Conservation (phyloP, 2,797 vertebrate species). For the Allobates femoralis region DNA sequence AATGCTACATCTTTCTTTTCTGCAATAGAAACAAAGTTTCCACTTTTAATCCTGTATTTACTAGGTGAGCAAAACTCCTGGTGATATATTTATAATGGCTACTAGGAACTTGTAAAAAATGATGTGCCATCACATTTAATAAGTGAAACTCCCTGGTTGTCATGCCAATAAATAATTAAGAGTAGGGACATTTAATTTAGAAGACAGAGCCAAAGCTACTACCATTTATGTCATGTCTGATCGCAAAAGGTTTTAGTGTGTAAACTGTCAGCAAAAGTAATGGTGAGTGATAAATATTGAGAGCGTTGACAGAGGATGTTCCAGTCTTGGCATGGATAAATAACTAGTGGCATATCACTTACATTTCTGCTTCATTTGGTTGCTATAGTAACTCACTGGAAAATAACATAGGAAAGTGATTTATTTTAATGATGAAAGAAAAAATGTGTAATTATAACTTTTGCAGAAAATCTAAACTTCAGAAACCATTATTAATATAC, state of each 20-base stretch:
- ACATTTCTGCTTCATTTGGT: conserved; percentile 21
- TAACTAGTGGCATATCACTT: conserved; percentile 43
- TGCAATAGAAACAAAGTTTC: conserved; percentile 35
- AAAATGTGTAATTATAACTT: not conserved
- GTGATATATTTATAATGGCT: conserved; percentile 18
- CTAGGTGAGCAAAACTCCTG: conserved; percentile 34
- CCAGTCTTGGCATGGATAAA: conserved; percentile 36
- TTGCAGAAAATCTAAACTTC: not conserved
- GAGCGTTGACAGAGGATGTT: conserved; percentile 50
- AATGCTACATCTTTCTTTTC: not conserved
- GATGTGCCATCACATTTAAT: conserved; percentile 43
- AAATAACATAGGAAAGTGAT: not conserved
- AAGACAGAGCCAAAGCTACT: conserved; percentile 46
- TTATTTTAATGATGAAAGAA: conserved; percentile 32
- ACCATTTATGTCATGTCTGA: conserved; percentile 52
- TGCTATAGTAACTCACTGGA: not conserved
- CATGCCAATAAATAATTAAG: conserved; percentile 38
- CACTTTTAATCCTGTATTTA: conserved; percentile 42
- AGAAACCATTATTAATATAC: not conserved
- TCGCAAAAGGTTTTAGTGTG: conserved; percentile 45
- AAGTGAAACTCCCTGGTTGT: conserved; percentile 49
- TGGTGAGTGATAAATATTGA: conserved; percentile 49
- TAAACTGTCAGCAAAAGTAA: conserved; percentile 51
- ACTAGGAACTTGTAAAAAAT: conserved; percentile 39
- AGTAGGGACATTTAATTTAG: conserved; percentile 34